A percentile compares a stretch with the other conserved stretches of the same genome.
phyloP scores from a whole-genome alignment of 2,113 vertebrate species.

The Cercocebus atys region DNA sequence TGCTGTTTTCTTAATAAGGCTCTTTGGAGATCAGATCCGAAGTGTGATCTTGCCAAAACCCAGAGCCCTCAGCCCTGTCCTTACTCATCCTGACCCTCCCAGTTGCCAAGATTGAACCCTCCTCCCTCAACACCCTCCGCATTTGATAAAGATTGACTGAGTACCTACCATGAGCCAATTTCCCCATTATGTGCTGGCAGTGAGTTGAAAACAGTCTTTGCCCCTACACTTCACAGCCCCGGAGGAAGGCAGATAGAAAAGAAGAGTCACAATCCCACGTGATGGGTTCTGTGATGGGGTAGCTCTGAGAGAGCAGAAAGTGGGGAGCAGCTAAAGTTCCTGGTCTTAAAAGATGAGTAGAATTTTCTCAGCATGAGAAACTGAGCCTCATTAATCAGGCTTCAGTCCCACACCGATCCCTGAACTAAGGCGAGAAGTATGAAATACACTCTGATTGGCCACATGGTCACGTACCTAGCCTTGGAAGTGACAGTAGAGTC shows the following conservation, averaged over 20 bases:
- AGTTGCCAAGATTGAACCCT: background rate
- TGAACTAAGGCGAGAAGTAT: background rate
- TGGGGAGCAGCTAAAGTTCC: background rate
- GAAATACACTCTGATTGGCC: background rate
- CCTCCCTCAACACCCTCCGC: background rate
- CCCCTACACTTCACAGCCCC: background rate
- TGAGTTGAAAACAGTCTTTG: background rate
- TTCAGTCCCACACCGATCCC: background rate
- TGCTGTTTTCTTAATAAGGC: slow-evolving; percentile 83
- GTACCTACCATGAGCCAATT: background rate
- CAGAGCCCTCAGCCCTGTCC: background rate
- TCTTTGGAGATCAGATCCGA: slow-evolving; percentile 77
- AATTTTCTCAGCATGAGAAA: background rate
- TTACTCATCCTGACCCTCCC: background rate
- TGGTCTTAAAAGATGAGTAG: background rate
- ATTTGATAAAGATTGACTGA: background rate
- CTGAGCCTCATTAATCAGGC: background rate
- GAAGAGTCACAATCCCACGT: accelerated
- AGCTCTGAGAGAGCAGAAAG: background rate
- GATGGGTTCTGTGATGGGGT: background rate
- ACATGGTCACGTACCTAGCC: background rate
- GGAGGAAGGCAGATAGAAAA: background rate
- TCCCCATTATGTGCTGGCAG: background rate
- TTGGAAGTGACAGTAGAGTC: background rate
- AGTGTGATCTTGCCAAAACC: slow-evolving; percentile 69